Percentiles rank a stretch among this genome's conserved stretches.
Evolutionary conservation across 2,113 vertebrate species (phyloP).

Genomic region (Alectura lathami): DNA sequence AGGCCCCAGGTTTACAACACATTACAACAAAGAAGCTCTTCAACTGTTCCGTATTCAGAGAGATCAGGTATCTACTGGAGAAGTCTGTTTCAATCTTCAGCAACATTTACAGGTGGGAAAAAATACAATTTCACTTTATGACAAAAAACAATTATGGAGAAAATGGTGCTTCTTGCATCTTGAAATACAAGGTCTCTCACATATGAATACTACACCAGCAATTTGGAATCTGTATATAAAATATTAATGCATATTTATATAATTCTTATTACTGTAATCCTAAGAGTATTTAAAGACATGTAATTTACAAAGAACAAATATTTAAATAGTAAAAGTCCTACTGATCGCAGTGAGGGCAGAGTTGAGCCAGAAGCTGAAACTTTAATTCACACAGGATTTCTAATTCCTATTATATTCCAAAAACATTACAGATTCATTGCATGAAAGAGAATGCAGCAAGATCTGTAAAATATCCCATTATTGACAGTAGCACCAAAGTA

Average conservation of each 20-base stretch:
- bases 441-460: neutral
- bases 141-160: neutral
- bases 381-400: neutral
- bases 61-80: neutral
- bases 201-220: neutral
- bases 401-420: neutral
- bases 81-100: neutral
- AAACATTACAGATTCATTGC: neutral
- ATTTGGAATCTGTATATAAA: neutral
- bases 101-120: neutral
- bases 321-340: neutral
- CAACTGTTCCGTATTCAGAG: neutral
- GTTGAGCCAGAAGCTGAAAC: neutral
- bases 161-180: rapidly evolving
- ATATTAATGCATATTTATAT: neutral
- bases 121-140: neutral
- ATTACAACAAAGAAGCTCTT: neutral
- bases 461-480: neutral
- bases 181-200: neutral
- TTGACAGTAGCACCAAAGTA: neutral
- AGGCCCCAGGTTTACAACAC: neutral
- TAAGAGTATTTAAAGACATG: neutral
- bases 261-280: neutral
- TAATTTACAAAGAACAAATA: neutral
- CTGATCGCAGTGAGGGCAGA: neutral